Evolutionary conservation across 1,140 invertebrate species (phyloP), one percentile per base, ranked within the genome.

Genomic region (Bombus polaris): DNA sequence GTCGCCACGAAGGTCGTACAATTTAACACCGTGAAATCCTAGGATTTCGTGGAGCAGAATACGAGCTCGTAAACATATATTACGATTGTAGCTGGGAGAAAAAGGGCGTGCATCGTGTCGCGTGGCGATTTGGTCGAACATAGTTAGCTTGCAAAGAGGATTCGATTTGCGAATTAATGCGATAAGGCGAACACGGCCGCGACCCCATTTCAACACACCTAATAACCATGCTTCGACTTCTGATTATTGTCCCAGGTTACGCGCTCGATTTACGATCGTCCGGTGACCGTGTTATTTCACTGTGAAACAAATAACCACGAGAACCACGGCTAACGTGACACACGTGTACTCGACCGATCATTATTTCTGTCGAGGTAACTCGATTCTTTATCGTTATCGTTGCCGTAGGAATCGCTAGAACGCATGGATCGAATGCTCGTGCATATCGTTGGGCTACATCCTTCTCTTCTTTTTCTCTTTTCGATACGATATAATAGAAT

Each of bases 161-260:
- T 65, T 87, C 88, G 87, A 87, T 89, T 84, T 68, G 70, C 70
- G 78, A 90, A 90, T 89, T 89, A 89, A 28, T 65, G 74, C 81
- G 89, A 89, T 87, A 90, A 89, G 88, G 18, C 81, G 62, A 78
- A 37, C 72, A 71, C 47, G 76, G 72, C 28, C 62, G 44, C 71
- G 89, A 71, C 84, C 80, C 47, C 70, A 57, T 89, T 89, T 83
- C 65, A 70, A 47, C 62, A 65, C 76, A 39, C 37, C 32, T 89
- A 89, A 89, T 89, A 62, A 87, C 68, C 70, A 13, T 57, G 74
- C 57, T n/a, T 62, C 76, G 75, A 84, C 70, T 75, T 65, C 68
- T 44, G 70, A 79, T 85, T 85, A 85, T 89, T 89, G 85, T 89
- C 57, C 44, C 37, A 18, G 66, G 83, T 57, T 81, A 65, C 83